These are phyloP conservation scores for Drosophila athabasca DNA, from an alignment of 1,140 invertebrate genomes.

Conservation along the genomic window DNA sequence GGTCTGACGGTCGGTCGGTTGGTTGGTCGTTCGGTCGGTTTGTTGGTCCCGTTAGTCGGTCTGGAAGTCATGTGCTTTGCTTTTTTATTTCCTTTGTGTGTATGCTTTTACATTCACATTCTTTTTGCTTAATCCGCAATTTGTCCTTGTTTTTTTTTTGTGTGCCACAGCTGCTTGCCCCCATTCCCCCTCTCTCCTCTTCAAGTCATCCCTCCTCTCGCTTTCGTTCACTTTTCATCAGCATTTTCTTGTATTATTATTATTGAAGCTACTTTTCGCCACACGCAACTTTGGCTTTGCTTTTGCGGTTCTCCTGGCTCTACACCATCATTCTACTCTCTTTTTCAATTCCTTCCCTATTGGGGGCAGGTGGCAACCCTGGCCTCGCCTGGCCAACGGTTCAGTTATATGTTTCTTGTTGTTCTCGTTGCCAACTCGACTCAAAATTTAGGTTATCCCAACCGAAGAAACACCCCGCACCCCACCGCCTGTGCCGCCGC, in stretches of 20 bases:
- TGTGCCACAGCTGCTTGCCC: conserved; percentile 52
- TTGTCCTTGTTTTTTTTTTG: conserved; percentile 63
- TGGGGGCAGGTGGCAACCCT: conserved; percentile 50
- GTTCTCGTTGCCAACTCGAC: conserved; percentile 42
- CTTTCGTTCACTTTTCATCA: conserved; percentile 64
- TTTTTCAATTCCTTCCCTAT: conserved; percentile 11
- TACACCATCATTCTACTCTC: neutral
- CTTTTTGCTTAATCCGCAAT: conserved; percentile 64
- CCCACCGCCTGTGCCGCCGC: neutral
- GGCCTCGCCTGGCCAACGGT: conserved; percentile 26
- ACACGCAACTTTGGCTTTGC: conserved; percentile 59
- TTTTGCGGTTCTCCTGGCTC: conserved; percentile 23
- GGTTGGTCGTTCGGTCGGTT: neutral
- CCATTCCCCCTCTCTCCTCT: conserved; percentile 17
- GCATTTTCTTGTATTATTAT: conserved; percentile 53
- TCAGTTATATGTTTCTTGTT: conserved; percentile 34
- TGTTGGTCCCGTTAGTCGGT: conserved; percentile 22
- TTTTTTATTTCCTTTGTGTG: conserved; percentile 48
- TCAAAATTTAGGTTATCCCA: conserved; percentile 65
- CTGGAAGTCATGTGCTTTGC: conserved; percentile 44
- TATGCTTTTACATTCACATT: conserved; percentile 64
- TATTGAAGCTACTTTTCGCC: conserved; percentile 62
- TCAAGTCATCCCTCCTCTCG: conserved; percentile 20
- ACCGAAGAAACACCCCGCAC: conserved; percentile 24
- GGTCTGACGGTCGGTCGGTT: conserved; percentile 39